phyloP scores from a whole-genome alignment of 2,113 vertebrate species.

The Dasyornis broadbenti region DNA sequence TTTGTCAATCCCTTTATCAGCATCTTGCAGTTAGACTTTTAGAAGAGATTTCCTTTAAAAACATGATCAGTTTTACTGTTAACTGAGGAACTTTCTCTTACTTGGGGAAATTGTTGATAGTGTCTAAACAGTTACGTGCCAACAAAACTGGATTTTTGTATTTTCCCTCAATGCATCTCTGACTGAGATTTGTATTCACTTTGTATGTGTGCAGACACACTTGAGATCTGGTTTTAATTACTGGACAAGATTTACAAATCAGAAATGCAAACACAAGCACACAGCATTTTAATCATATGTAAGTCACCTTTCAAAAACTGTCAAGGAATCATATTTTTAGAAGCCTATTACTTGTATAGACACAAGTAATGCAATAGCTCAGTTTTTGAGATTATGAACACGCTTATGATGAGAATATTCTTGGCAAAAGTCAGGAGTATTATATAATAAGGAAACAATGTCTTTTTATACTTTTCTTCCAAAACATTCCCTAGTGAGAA shows the following conservation, averaged over 20 bases:
- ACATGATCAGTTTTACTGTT: neutral
- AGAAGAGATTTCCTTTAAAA: neutral
- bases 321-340: slow-evolving; percentile 62
- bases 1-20: neutral
- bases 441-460: slow-evolving; percentile 69
- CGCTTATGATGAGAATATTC: slow-evolving; percentile 21
- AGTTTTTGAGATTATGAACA: slow-evolving; percentile 48
- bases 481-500: slow-evolving; percentile 60
- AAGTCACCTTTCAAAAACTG: slow-evolving; percentile 60
- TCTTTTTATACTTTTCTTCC: slow-evolving; percentile 60
- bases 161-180: slow-evolving; percentile 20
- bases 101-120: neutral
- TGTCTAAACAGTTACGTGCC: neutral
- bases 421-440: slow-evolving; percentile 41
- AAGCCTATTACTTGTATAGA: slow-evolving; percentile 28
- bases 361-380: slow-evolving; percentile 51
- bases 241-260: slow-evolving; percentile 2
- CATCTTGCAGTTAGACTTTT: neutral
- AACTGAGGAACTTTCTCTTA: neutral
- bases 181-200: slow-evolving; percentile 10
- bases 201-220: slow-evolving; percentile 19
- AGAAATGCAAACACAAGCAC: slow-evolving; percentile 25
- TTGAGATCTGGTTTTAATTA: slow-evolving; percentile 62
- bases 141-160: neutral
- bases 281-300: neutral